Base-by-base conservation (phyloP, 2,797 vertebrate genomes). In the Acipenser transmontanus region DNA sequence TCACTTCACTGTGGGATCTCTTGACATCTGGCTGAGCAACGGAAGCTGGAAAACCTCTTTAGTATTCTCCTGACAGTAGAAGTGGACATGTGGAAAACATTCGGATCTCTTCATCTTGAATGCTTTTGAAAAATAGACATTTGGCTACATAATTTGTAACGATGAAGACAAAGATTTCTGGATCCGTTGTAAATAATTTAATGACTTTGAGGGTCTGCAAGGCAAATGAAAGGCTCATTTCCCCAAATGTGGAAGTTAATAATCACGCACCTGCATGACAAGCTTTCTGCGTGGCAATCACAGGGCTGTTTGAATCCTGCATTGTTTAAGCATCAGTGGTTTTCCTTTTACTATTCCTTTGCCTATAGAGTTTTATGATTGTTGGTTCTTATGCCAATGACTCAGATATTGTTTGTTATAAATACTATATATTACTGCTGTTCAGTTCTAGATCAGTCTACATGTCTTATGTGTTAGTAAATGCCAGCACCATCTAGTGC, bases 21-120 rank as follows among this genome's bases (percentile, higher is more conserved):
- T 81, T 80, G 89, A 95, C 94, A 95, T 95, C 92, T 95, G 93
- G 93, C 77, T 91, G 82, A 82, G 87, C 86, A 89, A 89, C 71
- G 77, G 90, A 93, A 92, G 88, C 92, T 93, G 93, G 93, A 91
- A 95, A 94, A 93, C 82, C 79, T 92, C 88, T 96, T 92, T 91
- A 89, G 94, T 91, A 94, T 93, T 94, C 93, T 94, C 94, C 83
- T 88, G 92, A 92, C 85, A 86, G 87, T 92, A 88, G 62, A 86
- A 83, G 77, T 77, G 83, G 88, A 94, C 92, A 95, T 95, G 89
- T 95, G 93, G 92, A 94, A 96, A 94, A 90, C 92, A 95, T 94
- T 92, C 87, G 87, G 81, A 93, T 89, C 89, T 89, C 85, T 89
- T 89, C 89, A 91, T 91, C 87, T 84, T 77, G 83, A 85, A 88